Percentiles rank a stretch among this genome's conserved stretches.
phyloP scores from a whole-genome alignment of 2,797 vertebrate species.

The Spheniscus humboldti region DNA sequence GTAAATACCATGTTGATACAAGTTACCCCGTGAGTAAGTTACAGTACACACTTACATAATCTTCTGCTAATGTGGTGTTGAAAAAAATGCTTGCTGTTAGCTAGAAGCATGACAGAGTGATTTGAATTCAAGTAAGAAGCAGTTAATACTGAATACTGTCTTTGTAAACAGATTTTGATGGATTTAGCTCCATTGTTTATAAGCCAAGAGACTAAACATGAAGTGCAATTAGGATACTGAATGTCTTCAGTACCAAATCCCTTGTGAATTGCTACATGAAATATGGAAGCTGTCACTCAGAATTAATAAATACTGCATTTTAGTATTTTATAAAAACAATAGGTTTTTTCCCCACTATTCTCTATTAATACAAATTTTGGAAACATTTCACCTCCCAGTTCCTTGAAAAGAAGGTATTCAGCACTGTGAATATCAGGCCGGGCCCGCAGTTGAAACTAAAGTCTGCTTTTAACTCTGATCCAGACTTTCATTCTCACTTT shows the following conservation, averaged over 20 bases:
- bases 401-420: background rate
- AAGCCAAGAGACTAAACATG: background rate
- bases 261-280: background rate
- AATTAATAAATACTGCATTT: background rate
- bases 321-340: background rate
- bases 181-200: background rate
- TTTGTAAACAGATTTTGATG: slow-evolving; percentile 17
- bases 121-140: background rate
- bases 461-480: background rate
- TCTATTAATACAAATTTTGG: background rate
- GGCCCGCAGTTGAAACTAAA: background rate
- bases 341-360: background rate
- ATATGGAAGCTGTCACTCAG: background rate
- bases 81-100: background rate
- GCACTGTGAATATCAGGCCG: background rate
- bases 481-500: background rate
- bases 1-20: slow-evolving; percentile 28
- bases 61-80: background rate
- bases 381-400: background rate
- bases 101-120: background rate
- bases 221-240: background rate
- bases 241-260: background rate
- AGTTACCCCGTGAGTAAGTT: slow-evolving; percentile 1
- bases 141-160: background rate
- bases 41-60: background rate